Evolutionary conservation across 2,797 vertebrate genomes (phyloP).

Genomic region (Siniperca scherzeri): DNA sequence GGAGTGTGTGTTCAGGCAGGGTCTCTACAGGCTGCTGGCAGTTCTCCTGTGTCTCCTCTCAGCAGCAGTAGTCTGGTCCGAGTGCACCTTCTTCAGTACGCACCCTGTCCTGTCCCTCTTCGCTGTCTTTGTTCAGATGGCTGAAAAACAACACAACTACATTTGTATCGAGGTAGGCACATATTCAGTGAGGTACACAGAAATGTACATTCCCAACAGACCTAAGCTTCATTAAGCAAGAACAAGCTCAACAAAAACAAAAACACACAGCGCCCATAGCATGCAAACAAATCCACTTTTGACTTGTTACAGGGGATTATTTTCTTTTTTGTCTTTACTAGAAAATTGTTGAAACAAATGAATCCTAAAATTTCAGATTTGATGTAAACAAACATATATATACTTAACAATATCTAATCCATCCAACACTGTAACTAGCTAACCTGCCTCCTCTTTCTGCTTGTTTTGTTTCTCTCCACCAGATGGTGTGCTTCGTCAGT

Average conservation of each 20-base stretch:
- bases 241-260: not conserved
- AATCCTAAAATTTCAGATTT: too few relatives aligned
- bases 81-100: constrained; percentile 97
- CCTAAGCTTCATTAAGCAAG: not conserved
- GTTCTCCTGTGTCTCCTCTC: constrained; percentile 90
- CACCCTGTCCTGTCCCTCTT: constrained; percentile 93
- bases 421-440: not conserved
- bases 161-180: constrained; percentile 92
- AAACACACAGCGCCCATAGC: not conserved
- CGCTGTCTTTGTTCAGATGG: constrained; percentile 92
- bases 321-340: not conserved
- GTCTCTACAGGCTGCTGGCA: constrained; percentile 90
- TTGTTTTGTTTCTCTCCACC: constrained; percentile 58
- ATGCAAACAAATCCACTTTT: not conserved
- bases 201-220: not conserved
- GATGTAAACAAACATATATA: not conserved
- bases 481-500: constrained; percentile 95
- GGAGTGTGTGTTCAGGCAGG: constrained; percentile 91
- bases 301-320: not conserved
- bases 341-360: too few relatives aligned
- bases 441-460: not conserved
- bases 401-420: not conserved
- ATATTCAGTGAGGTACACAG: not conserved
- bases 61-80: constrained; percentile 94
- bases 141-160: constrained; percentile 94